These are phyloP conservation scores for Stenoptilia bipunctidactyla DNA, from an alignment of 2,888 invertebrate species.

Conservation along the genomic window DNA sequence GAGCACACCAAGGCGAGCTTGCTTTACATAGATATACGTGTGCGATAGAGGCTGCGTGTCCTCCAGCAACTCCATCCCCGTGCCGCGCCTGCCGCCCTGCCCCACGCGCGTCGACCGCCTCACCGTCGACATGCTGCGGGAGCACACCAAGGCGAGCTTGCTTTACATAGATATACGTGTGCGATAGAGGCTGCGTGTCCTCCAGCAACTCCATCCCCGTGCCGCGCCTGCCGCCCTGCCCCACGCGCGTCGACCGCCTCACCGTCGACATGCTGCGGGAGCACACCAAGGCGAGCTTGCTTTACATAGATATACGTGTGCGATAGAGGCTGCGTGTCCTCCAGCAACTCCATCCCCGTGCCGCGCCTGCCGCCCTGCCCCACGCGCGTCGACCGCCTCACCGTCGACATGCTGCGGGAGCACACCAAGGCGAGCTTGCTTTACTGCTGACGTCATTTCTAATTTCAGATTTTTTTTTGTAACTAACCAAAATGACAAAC, in stretches of 20 bases:
- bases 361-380: conserved; percentile 84
- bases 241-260: conserved; percentile 82
- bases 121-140: conserved; percentile 83
- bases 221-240: conserved; percentile 82
- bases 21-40: no score
- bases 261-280: conserved; percentile 85
- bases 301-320: no score
- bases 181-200: conserved; percentile 82
- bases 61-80: conserved; percentile 80
- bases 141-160: conserved; percentile 79
- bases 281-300: conserved; percentile 78
- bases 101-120: conserved; percentile 84
- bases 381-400: conserved; percentile 81
- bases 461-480: no score
- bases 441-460: no score
- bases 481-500: no score
- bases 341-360: conserved; percentile 80
- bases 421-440: conserved; percentile 79
- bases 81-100: conserved; percentile 82
- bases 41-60: conserved; percentile 85
- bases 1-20: conserved; percentile 85
- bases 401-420: conserved; percentile 84
- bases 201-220: conserved; percentile 82
- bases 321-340: conserved; percentile 83
- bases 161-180: no score